Evolutionary conservation across 2,888 invertebrate genomes (phyloP), one percentile per base, ranked within the genome.

Genomic region (Cepaea hortensis): DNA sequence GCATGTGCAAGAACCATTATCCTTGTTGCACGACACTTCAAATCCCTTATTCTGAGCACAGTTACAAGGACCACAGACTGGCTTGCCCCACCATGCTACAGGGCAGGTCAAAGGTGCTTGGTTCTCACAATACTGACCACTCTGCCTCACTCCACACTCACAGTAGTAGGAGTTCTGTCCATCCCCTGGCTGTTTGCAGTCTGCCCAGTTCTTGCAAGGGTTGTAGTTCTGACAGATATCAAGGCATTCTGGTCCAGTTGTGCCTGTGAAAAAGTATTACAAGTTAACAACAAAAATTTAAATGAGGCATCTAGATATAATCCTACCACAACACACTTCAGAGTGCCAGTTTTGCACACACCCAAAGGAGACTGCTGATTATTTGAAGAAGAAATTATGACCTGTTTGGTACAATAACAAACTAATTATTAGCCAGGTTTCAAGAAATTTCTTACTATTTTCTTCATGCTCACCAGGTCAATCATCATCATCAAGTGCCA

Each of bases 41-140:
- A 97, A 98, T 0, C 98, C 98, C 85, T 96, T 96, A 23, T 96
- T 96, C 0, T 96, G 95, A 91, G 97, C 96, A 94, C 99, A 99
- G 88, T 96, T 96, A 93, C 99, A 99, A 0, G 99, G 99, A 0
- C 98, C 99, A 95, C 99, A 99, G 7, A 98, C 97, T 0, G 97
- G 97, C 90, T 96, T 96, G 0, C 98, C 98, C 98, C 98, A 98
- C 98, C 98, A 99, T 35, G 97, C 97, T 0, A 97, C 96, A 0
- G 98, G 98, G 91, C 99, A 99, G 7, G 91, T 90, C 18, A 89
- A 90, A 48, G 90, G 89, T n/a, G 91, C 87, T 55, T 89, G 88
- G 48, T 93, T 90, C 88, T 95, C 94, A 91, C 95, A 95, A 90
- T 95, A 95, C 48, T 89, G 89, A 0, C 95, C 95, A 62, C 92